Conservation (phyloP, 2,888 invertebrate genomes). For the Netelia fuscicornis region DNA sequence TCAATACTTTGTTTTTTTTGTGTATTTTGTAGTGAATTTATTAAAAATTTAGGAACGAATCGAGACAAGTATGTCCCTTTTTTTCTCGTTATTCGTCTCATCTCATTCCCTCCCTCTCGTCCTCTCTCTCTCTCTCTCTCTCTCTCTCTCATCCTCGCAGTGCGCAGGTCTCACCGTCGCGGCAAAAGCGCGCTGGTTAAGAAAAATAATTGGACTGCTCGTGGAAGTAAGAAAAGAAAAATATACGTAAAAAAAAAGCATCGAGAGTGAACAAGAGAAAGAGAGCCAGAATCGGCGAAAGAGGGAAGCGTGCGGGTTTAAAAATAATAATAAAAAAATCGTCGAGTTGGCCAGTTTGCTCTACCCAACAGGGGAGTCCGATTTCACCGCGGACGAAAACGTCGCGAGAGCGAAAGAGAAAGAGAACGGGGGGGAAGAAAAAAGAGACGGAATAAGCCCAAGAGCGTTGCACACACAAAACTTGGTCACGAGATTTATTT, state of each 20-base stretch:
- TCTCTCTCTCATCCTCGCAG: conserved; percentile 13
- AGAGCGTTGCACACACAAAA: conserved; percentile 58
- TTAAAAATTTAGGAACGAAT: too few relatives aligned
- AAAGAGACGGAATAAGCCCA: conserved; percentile 8
- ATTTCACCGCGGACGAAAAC: conserved; percentile 63
- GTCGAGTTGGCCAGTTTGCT: conserved; percentile 64
- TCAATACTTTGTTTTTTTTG: too few relatives aligned
- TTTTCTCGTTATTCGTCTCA: conserved; percentile 38
- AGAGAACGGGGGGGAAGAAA: not conserved
- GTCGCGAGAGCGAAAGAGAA: conserved; percentile 7
- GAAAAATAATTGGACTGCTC: conserved; percentile 65
- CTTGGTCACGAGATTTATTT: conserved; percentile 64
- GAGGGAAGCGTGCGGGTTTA: conserved; percentile 19
- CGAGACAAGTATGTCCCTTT: too few relatives aligned
- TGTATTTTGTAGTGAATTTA: too few relatives aligned
- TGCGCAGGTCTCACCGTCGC: not conserved
- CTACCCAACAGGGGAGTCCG: conserved; percentile 58
- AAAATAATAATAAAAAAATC: conserved; percentile 57
- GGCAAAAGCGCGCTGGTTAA: conserved; percentile 46
- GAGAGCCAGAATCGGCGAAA: conserved; percentile 6
- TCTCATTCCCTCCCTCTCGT: conserved; percentile 15
- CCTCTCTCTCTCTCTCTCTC: conserved; percentile 26
- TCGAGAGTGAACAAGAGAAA: conserved; percentile 1
- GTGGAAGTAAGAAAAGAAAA: conserved; percentile 38
- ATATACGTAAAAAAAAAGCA: conserved; percentile 8